phyloP scores from a whole-genome alignment of 2,888 invertebrate genomes.

The Drosophila ustulata region DNA sequence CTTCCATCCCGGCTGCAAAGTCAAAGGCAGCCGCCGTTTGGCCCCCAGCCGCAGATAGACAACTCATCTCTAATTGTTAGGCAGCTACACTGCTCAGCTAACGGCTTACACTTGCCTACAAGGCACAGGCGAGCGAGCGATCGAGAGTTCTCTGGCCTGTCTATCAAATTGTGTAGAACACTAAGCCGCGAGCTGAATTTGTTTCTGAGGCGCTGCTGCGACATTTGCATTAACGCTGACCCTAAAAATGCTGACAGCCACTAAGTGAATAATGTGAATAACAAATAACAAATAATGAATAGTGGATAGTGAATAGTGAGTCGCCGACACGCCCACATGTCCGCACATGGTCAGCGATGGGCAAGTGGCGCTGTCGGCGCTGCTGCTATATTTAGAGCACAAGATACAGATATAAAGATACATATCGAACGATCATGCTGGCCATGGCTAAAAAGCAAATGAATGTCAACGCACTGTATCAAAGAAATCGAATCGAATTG shows the following conservation, averaged over 20 bases:
- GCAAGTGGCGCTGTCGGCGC: slow-evolving; percentile 46
- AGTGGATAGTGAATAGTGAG: slow-evolving; percentile 8
- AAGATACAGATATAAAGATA: slow-evolving; percentile 37
- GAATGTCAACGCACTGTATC: slow-evolving; percentile 71
- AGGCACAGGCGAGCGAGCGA: not conserved
- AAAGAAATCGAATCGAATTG: slow-evolving; percentile 21
- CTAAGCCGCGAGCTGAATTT: slow-evolving; percentile 7
- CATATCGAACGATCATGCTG: slow-evolving; percentile 49
- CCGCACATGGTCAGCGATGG: slow-evolving; percentile 66
- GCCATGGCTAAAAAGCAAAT: slow-evolving; percentile 61
- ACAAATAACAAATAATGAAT: slow-evolving; percentile 14
- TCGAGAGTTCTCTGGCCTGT: not conserved
- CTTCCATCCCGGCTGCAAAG: slow-evolving; percentile 20
- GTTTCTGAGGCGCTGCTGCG: slow-evolving; percentile 2
- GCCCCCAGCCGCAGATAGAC: slow-evolving; percentile 16
- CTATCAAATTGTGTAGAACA: slow-evolving; percentile 2
- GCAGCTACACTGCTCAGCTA: slow-evolving; percentile 17
- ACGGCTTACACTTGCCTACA: slow-evolving; percentile 25
- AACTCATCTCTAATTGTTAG: slow-evolving; percentile 53
- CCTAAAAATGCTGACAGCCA: slow-evolving; percentile 34
- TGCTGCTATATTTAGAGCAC: slow-evolving; percentile 67
- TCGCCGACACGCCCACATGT: slow-evolving; percentile 61
- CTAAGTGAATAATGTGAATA: slow-evolving; percentile 48
- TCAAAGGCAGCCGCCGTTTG: slow-evolving; percentile 61
- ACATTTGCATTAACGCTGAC: slow-evolving; percentile 55